Evolutionary conservation across 30 jellyfish, hydroid and myxozoan genomes (phyloP).

Genomic region (Hydractinia symbiolongicarpus): DNA sequence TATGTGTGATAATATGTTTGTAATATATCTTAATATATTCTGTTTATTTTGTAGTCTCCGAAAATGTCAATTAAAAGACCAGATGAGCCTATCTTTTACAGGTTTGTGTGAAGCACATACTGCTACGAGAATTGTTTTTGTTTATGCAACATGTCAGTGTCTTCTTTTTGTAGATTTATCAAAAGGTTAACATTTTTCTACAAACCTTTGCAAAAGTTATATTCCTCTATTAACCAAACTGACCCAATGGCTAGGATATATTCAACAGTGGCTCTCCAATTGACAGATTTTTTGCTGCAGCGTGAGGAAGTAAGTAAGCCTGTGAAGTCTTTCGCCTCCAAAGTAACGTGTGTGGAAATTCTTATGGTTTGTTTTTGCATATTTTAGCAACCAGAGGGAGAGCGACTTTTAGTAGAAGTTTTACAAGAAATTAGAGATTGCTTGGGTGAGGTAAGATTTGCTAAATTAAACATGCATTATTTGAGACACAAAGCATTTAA

Average conservation of each 20-base stretch:
- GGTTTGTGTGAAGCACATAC: constrained; percentile 13
- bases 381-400: constrained; percentile 94
- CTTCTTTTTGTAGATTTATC: constrained; percentile 41
- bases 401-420: constrained; percentile 57
- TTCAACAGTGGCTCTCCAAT: constrained; percentile 72
- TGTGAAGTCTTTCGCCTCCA: no score
- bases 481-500: not conserved
- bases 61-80: constrained; percentile 73
- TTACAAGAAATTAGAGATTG: constrained; percentile 76
- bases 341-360: no score
- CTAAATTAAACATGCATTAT: no score
- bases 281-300: constrained; percentile 71
- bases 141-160: not conserved
- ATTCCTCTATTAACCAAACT: constrained; percentile 40
- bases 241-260: constrained; percentile 41
- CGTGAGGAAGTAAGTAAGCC: constrained; percentile 58
- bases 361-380: not conserved
- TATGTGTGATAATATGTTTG: no score
- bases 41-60: constrained; percentile 50
- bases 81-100: constrained; percentile 68
- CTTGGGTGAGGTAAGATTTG: constrained; percentile 70
- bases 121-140: not conserved
- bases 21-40: not conserved
- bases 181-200: constrained; percentile 61
- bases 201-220: constrained; percentile 77